Evolutionary conservation across 2,797 vertebrate species (phyloP), one percentile per base, ranked within the genome.

Genomic region (Galagoides demidoff): DNA sequence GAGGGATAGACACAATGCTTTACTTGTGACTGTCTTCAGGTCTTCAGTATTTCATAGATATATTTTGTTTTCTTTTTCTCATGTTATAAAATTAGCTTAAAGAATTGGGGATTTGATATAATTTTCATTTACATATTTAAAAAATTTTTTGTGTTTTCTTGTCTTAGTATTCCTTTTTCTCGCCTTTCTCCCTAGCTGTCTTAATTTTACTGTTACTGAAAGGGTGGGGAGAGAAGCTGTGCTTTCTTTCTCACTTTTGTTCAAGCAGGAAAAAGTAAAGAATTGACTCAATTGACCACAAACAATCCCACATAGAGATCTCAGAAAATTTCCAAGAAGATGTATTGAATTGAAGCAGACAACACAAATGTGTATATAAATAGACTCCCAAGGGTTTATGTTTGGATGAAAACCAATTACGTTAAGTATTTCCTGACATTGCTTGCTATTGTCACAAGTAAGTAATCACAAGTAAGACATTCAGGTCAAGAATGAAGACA

Each of bases 401-500:
- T 96, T 34, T 90, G 55, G 52, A 92, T 64, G 90, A 84, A 96
- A 88, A 49, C 29, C 78, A 93, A 27, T 90, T 94, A 78, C 0
- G 0, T 83, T 92, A 90, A 95, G 52, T 57, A 89, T 92, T 94
- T 96, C 61, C 81, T 94, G 79, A 95, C 90, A 94, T 92, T 90
- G n/a, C 59, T 95, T 95, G 55, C 61, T 95, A 20, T 95, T 96
- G 34, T 91, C 61, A 94, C 45, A 55, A 43, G 39, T 88, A 96
- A 90, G 31, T 95, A 73, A 71, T 95, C 90, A 95, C 66, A 94
- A 92, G 66, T 79, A 95, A 95, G 63, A 57, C 45, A 89, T 84
- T 64, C n/a, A 86, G 71, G 49, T 73, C 81, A 74, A 96, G 78
- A 96, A 82, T 85, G 77, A 89, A 92, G 92, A 74, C 27, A 7